Evolutionary conservation across 2,113 vertebrate species (phyloP).

Genomic region (human): DNA sequence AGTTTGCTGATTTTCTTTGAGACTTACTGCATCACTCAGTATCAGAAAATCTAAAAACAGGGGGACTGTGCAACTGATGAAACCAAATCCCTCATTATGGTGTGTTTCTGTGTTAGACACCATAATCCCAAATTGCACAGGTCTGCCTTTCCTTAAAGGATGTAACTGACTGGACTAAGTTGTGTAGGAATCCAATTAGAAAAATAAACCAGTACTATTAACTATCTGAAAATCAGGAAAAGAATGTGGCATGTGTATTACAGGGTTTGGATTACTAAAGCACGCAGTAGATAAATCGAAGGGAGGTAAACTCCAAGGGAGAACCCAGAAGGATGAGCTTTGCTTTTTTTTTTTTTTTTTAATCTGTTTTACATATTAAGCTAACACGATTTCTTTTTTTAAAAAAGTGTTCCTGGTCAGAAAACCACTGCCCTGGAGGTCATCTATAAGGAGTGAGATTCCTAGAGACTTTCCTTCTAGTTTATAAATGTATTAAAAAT

Average conservation of each 20-base stretch:
- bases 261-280: not conserved
- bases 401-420: not conserved
- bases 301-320: not conserved
- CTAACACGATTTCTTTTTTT: not conserved
- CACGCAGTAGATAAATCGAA: no score
- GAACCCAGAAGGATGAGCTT: not conserved
- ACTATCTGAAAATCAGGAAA: not conserved
- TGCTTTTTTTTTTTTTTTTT: not conserved
- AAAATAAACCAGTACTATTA: not conserved
- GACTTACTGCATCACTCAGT: not conserved
- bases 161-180: not conserved
- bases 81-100: not conserved
- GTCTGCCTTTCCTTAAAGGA: not conserved
- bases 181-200: not conserved
- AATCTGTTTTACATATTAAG: not conserved
- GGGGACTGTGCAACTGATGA: not conserved
- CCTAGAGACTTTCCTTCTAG: not conserved
- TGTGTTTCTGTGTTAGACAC: not conserved
- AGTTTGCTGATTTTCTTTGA: not conserved
- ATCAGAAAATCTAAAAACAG: not conserved
- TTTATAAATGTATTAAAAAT: not conserved
- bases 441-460: not conserved
- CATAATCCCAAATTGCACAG: not conserved
- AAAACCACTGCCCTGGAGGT: not conserved
- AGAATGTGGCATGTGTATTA: no score